These are phyloP conservation scores for Datnioides undecimradiatus DNA, from an alignment of 2,113 vertebrate genomes.

Conservation along the genomic window DNA sequence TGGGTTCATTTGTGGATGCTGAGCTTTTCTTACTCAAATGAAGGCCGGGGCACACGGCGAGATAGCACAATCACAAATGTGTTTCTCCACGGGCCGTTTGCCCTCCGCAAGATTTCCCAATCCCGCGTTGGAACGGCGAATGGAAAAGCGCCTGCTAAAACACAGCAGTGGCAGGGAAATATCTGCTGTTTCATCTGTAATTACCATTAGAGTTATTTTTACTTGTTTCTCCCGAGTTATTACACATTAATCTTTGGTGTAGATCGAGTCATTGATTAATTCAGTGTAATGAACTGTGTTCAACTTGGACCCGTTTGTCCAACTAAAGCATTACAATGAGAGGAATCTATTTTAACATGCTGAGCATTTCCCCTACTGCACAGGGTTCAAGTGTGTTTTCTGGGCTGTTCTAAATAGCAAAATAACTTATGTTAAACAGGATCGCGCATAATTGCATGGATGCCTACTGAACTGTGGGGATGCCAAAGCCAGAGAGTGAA, in stretches of 20 bases:
- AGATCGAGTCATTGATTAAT: slow-evolving; percentile 20
- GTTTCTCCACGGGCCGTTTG: slow-evolving; percentile 32
- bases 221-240: slow-evolving; percentile 23
- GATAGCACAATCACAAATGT: slow-evolving; percentile 22
- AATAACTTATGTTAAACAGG: background rate
- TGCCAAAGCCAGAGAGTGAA: background rate
- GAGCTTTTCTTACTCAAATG: slow-evolving; percentile 64
- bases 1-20: slow-evolving; percentile 43
- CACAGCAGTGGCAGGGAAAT: slow-evolving; percentile 31
- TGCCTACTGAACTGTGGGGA: background rate
- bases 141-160: slow-evolving; percentile 53
- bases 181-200: slow-evolving; percentile 41
- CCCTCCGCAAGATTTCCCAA: slow-evolving; percentile 33
- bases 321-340: background rate
- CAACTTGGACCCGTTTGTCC: background rate
- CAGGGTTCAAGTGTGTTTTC: background rate
- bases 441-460: background rate
- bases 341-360: background rate
- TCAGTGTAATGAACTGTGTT: slow-evolving; percentile 23
- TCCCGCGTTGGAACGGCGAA: slow-evolving; percentile 46
- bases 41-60: slow-evolving; percentile 23
- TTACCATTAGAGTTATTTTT: slow-evolving; percentile 20
- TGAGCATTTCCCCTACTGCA: too few species aligned
- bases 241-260: slow-evolving; percentile 32
- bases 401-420: background rate